Conservation (phyloP, 2,888 invertebrate species). For the Carabus problematicus region DNA sequence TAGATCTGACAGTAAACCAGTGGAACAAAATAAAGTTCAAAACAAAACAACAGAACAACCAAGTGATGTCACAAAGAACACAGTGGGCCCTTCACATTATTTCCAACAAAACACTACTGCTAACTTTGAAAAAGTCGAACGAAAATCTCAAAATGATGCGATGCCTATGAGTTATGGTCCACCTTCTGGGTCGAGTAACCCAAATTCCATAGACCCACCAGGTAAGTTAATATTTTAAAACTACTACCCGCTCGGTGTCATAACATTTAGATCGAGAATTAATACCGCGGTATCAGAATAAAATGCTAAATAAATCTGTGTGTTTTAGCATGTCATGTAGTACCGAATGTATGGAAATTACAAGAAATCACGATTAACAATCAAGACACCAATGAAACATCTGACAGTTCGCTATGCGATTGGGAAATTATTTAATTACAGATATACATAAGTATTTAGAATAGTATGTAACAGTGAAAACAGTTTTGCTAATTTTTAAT, state of each 20-base stretch:
- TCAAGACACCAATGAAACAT: slow-evolving; percentile 49
- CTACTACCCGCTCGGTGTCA: neutral
- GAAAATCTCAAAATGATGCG: neutral
- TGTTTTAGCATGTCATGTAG: slow-evolving; percentile 61
- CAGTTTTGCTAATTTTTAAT: too few species aligned
- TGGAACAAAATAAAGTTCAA: neutral
- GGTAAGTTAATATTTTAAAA: slow-evolving; percentile 33
- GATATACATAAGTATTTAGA: too few species aligned
- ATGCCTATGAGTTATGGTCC: slow-evolving; percentile 37
- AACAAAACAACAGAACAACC: slow-evolving; percentile 1
- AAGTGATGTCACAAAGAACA: neutral
- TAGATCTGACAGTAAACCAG: neutral
- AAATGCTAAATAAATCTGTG: slow-evolving; percentile 27
- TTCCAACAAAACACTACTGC: slow-evolving; percentile 10
- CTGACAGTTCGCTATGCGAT: slow-evolving; percentile 54
- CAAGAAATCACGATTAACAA: slow-evolving; percentile 57
- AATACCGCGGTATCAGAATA: neutral
- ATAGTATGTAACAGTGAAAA: too few species aligned
- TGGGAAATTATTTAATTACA: slow-evolving; percentile 55
- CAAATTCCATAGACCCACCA: slow-evolving; percentile 43
- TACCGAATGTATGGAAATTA: slow-evolving; percentile 69
- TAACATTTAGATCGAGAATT: slow-evolving; percentile 13
- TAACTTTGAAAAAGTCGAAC: too few species aligned
- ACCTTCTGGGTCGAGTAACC: slow-evolving; percentile 44
- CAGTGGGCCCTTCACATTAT: slow-evolving; percentile 11